Conservation (phyloP, 2,888 invertebrate species). For the Sylvicola cinctus region DNA sequence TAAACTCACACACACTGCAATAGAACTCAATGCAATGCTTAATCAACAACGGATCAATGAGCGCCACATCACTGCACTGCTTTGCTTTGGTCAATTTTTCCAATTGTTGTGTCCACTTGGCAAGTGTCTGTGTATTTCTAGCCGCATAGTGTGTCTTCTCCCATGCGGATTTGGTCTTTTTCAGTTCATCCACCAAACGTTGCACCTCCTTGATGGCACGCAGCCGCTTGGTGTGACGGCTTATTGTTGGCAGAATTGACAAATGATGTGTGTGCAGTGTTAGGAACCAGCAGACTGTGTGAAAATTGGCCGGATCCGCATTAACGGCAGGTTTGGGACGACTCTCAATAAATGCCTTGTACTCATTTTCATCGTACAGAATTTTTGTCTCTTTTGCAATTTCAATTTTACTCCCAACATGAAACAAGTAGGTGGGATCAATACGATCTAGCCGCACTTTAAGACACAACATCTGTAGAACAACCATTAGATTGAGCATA, state of each 20-base stretch:
- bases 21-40: slow-evolving; percentile 72
- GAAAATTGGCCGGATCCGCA: slow-evolving; percentile 66
- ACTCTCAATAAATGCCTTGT: slow-evolving; percentile 46
- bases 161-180: slow-evolving; percentile 66
- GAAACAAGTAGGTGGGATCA: slow-evolving; percentile 75
- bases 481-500: slow-evolving; percentile 81
- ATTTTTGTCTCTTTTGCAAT: slow-evolving; percentile 65
- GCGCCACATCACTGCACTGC: slow-evolving; percentile 74
- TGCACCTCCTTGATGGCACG: slow-evolving; percentile 55
- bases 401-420: slow-evolving; percentile 50
- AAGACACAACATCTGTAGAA: slow-evolving; percentile 73
- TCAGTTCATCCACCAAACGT: slow-evolving; percentile 67
- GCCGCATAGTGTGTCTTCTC: slow-evolving; percentile 49
- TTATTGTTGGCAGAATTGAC: slow-evolving; percentile 70
- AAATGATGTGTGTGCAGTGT: slow-evolving; percentile 88
- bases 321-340: background rate
- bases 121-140: slow-evolving; percentile 55
- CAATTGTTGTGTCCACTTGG: slow-evolving; percentile 72
- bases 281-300: slow-evolving; percentile 93
- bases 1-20: slow-evolving; percentile 60
- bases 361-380: slow-evolving; percentile 63
- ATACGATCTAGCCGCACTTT: slow-evolving; percentile 82
- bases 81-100: slow-evolving; percentile 62
- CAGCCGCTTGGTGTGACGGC: slow-evolving; percentile 58
- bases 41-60: slow-evolving; percentile 68